phyloP scores from a whole-genome alignment of 2,888 invertebrate species.

The Phyllotreta striolata region DNA sequence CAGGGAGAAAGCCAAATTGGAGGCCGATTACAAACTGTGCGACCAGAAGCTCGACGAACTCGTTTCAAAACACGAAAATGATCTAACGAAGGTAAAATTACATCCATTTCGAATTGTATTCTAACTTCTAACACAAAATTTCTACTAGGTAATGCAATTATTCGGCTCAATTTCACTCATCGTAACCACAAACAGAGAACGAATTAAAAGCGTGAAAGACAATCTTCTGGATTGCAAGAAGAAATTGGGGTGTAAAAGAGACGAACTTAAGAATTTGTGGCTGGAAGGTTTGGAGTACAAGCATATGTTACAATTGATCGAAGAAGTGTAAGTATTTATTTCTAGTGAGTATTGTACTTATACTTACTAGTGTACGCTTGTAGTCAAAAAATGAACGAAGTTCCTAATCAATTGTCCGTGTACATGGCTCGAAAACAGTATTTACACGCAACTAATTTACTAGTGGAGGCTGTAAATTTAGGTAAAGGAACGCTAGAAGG shows the following conservation, averaged over 20 bases:
- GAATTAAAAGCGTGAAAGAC: constrained; percentile 80
- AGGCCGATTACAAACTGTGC: constrained; percentile 91
- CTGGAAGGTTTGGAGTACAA: constrained; percentile 96
- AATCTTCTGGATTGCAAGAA: constrained; percentile 85
- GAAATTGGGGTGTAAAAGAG: constrained; percentile 86
- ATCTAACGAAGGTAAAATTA: constrained; percentile 85
- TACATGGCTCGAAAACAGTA: constrained; percentile 79
- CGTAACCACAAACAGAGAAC: constrained; percentile 78
- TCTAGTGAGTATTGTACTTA: background rate
- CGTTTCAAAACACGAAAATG: constrained; percentile 86
- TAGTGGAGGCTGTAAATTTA: constrained; percentile 74
- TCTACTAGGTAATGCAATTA: constrained; percentile 65
- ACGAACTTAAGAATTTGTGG: constrained; percentile 94
- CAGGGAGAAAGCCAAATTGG: constrained; percentile 91
- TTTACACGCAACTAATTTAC: constrained; percentile 82
- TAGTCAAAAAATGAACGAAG: constrained; percentile 78
- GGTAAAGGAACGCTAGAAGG: constrained; percentile 78
- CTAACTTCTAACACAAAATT: too few species aligned
- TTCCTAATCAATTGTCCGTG: constrained; percentile 72
- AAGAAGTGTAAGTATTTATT: constrained; percentile 78
- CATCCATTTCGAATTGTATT: constrained; percentile 48
- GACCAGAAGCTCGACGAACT: constrained; percentile 89
- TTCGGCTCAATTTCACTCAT: constrained; percentile 80
- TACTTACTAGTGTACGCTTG: background rate
- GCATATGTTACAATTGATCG: constrained; percentile 85